Percentiles rank a stretch among this genome's conserved stretches.
Evolutionary conservation across 2,797 vertebrate genomes (phyloP).

Genomic region (Ctenopoma kingsleyae): DNA sequence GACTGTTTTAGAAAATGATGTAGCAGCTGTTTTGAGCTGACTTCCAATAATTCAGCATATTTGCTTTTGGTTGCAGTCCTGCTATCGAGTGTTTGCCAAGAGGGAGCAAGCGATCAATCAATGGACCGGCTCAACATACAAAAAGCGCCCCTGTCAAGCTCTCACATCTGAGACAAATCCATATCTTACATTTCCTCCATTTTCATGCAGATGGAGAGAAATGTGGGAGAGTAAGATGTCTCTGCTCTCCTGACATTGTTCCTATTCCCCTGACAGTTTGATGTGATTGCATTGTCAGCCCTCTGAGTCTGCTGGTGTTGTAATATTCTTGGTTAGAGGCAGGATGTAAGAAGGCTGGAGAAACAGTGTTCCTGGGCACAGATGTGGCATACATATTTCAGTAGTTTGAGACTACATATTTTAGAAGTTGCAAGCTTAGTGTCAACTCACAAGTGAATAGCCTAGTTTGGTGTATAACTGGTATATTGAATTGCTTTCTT

Average conservation of each 20-base stretch:
- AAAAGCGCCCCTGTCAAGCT: constrained; percentile 56
- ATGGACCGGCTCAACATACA: constrained; percentile 56
- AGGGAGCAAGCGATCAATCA: constrained; percentile 58
- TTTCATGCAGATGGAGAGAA: constrained; percentile 61
- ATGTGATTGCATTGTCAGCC: constrained; percentile 65
- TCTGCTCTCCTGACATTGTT: constrained; percentile 52
- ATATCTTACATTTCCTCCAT: constrained; percentile 68
- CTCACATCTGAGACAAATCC: constrained; percentile 67
- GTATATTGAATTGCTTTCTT: constrained; percentile 28
- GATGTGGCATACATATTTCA: constrained; percentile 71
- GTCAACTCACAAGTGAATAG: constrained; percentile 52
- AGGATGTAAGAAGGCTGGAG: constrained; percentile 45
- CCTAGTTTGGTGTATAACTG: constrained; percentile 43
- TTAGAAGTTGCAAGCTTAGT: constrained; percentile 58
- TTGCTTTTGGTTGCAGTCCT: constrained; percentile 51
- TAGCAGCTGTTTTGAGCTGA: constrained; percentile 48
- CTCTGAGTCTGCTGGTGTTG: constrained; percentile 34
- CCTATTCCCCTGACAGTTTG: constrained; percentile 48
- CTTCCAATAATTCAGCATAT: constrained; percentile 54
- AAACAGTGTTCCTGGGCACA: constrained; percentile 44
- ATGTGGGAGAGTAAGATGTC: constrained; percentile 32
- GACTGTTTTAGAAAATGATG: constrained; percentile 19
- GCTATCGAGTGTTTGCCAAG: constrained; percentile 55
- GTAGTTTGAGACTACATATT: constrained; percentile 64
- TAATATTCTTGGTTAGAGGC: constrained; percentile 34